Conservation (phyloP, 2,888 invertebrate genomes). For the Mesoligia furuncula region DNA sequence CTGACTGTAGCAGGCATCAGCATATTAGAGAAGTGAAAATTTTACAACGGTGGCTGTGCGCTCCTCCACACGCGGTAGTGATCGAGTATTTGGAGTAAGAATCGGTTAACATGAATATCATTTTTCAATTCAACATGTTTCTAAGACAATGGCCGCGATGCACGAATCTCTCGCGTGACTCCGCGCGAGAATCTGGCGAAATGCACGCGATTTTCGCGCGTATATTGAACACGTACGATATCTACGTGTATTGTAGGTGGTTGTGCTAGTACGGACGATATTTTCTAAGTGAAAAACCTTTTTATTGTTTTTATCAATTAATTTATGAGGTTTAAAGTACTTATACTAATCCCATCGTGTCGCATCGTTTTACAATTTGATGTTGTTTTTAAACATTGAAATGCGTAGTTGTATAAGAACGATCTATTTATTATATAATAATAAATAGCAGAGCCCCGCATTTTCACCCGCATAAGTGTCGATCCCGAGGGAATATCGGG, state of each 20-base stretch:
- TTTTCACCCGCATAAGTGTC: no score
- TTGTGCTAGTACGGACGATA: constrained; percentile 7
- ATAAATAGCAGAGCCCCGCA: no score
- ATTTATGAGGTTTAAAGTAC: not conserved
- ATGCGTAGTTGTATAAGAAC: constrained; percentile 5
- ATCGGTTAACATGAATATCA: constrained; percentile 28
- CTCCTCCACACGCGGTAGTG: constrained; percentile 4
- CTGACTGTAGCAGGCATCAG: not conserved
- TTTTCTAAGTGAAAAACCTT: not conserved
- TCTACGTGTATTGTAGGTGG: not conserved
- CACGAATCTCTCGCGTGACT: constrained; percentile 43
- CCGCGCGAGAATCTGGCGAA: constrained; percentile 24
- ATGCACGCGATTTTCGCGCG: constrained; percentile 34
- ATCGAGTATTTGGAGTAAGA: constrained; percentile 28
- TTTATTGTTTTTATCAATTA: not conserved
- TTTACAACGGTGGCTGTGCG: not conserved
- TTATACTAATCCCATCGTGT: not conserved
- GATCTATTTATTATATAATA: not conserved
- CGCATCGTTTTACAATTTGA: not conserved
- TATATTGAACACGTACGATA: constrained; percentile 9
- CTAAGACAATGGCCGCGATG: constrained; percentile 28
- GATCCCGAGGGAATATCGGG: no score
- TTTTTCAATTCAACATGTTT: constrained; percentile 20
- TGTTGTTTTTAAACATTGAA: constrained; percentile 2
- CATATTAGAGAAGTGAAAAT: not conserved